Evolutionary conservation across 1,140 invertebrate genomes (phyloP).

Genomic region (Pseudachorutes palmiensis): DNA sequence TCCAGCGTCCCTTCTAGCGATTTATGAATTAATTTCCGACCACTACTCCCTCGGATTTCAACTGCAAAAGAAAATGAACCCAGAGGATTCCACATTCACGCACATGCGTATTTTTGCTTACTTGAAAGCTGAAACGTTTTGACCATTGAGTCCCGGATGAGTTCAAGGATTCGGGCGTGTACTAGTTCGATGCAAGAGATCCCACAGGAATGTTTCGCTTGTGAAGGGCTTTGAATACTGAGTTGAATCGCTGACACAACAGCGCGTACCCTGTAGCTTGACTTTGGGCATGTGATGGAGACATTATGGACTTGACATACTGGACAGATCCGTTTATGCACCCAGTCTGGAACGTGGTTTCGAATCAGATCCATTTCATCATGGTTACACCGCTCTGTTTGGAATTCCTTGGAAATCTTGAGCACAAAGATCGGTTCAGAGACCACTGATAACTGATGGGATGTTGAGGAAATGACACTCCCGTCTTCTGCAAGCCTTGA

Average conservation of each 20-base stretch:
- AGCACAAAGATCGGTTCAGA: neutral
- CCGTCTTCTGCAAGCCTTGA: neutral
- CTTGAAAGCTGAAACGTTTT: neutral
- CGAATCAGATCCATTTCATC: neutral
- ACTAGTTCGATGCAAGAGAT: neutral
- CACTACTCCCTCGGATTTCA: neutral
- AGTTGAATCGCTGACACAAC: neutral
- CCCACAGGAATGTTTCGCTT: neutral
- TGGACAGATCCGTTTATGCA: neutral
- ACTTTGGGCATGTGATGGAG: neutral
- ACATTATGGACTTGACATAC: neutral
- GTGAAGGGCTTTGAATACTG: neutral
- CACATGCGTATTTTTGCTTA: neutral
- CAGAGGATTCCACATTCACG: neutral
- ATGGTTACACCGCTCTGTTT: neutral
- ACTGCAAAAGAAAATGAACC: conserved; percentile 4
- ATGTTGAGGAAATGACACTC: neutral
- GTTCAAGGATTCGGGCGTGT: neutral
- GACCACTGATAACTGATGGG: conserved; percentile 5
- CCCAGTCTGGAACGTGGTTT: neutral
- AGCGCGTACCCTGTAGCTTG: neutral
- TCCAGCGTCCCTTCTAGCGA: neutral
- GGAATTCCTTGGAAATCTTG: neutral
- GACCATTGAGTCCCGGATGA: conserved; percentile 2
- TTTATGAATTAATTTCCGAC: neutral